Percentiles rank a stretch among this genome's conserved stretches.
These are phyloP conservation scores for Aplysina aerophoba DNA, from an alignment of 37 sponge, comb jelly and placozoan genomes.

Conservation along the genomic window DNA sequence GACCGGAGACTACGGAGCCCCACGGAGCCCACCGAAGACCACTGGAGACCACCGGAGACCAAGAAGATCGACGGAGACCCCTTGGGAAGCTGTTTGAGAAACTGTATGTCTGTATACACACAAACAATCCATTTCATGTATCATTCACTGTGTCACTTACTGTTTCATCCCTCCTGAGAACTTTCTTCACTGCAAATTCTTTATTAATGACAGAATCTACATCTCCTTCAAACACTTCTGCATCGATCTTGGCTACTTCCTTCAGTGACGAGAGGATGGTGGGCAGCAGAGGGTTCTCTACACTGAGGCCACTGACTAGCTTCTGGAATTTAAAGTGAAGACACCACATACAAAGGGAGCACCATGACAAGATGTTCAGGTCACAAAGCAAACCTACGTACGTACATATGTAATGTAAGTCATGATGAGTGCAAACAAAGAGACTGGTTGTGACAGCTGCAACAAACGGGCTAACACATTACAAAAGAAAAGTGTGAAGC, in stretches of 20 bases:
- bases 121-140: no score
- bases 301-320: slow-evolving; percentile 40
- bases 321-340: slow-evolving; percentile 9
- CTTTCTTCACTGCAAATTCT: slow-evolving; percentile 65
- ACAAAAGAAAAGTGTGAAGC: no score
- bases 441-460: neutral
- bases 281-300: slow-evolving; percentile 45
- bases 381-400: no score
- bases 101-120: no score
- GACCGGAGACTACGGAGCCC: no score
- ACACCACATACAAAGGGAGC: neutral
- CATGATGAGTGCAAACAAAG: neutral
- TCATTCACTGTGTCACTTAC: slow-evolving; percentile 21
- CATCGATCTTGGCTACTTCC: slow-evolving; percentile 57
- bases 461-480: no score
- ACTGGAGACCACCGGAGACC: no score
- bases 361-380: neutral
- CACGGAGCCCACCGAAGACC: no score
- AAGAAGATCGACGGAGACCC: no score
- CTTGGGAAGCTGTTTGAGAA: no score
- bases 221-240: slow-evolving; percentile 52
- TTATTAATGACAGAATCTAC: slow-evolving; percentile 48
- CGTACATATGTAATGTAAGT: neutral
- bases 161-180: slow-evolving; percentile 55
- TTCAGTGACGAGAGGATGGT: slow-evolving; percentile 46